Evolutionary conservation across 2,888 invertebrate species (phyloP).

Genomic region (Lasioglossum morio): DNA sequence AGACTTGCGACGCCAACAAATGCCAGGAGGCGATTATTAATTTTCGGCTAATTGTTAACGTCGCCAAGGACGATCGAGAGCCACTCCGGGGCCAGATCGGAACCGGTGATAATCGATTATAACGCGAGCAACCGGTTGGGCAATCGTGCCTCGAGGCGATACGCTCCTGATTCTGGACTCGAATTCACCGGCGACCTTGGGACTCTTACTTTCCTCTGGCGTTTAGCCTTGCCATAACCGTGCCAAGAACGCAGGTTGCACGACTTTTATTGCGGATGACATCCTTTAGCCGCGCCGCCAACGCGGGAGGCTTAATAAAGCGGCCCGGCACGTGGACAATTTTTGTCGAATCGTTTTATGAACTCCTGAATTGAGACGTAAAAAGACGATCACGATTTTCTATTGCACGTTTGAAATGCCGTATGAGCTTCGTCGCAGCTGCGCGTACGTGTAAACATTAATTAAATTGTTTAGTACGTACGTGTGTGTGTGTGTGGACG

Average conservation of each 20-base stretch:
- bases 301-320: not conserved
- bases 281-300: not conserved
- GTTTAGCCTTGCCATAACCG: not conserved
- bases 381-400: not conserved
- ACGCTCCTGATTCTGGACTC: not conserved
- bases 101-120: not conserved
- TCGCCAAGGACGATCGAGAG: not conserved
- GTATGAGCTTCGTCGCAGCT: not conserved
- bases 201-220: not conserved
- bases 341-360: not conserved
- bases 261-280: not conserved
- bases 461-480: not conserved
- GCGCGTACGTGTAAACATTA: not conserved
- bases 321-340: not conserved
- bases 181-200: not conserved
- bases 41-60: slow-evolving; percentile 39
- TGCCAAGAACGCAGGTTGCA: not conserved
- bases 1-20: slow-evolving; percentile 16
- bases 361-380: not conserved
- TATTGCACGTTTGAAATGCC: not conserved
- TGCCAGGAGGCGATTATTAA: slow-evolving; percentile 22
- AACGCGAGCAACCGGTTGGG: not conserved
- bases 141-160: not conserved
- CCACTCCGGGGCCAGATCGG: not conserved
- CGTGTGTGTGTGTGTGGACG: not conserved